Evolutionary conservation across 2,113 vertebrate genomes (phyloP).

Genomic region (Siniperca chuatsi): DNA sequence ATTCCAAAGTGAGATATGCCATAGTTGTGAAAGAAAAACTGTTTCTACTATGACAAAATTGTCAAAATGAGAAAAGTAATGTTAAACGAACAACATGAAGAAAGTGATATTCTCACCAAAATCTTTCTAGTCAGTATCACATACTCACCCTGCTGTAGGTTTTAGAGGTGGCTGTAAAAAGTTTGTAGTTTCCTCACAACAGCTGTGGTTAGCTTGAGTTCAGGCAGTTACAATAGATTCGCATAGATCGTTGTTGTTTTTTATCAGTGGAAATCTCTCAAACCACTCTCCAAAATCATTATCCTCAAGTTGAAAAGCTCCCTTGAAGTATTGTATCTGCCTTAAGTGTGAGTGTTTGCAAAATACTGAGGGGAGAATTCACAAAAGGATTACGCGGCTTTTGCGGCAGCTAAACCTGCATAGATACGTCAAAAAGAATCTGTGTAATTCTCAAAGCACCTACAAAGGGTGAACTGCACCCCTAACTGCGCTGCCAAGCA

Average conservation of each 20-base stretch:
- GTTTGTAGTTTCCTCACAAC: slow-evolving; percentile 15
- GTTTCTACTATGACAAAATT: not conserved
- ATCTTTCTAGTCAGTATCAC: not conserved
- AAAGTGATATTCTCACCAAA: not conserved
- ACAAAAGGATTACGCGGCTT: too few species aligned
- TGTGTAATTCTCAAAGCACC: too few species aligned
- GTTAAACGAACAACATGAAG: not conserved
- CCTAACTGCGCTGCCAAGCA: too few species aligned
- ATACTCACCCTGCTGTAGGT: not conserved
- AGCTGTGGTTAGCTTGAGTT: slow-evolving; percentile 14
- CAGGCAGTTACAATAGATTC: not conserved
- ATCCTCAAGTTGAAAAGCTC: not conserved
- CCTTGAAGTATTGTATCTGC: not conserved
- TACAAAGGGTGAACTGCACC: too few species aligned
- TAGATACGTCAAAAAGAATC: too few species aligned
- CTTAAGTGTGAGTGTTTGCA: not conserved
- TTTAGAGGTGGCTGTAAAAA: slow-evolving; percentile 11
- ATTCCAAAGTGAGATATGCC: not conserved
- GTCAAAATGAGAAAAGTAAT: not conserved
- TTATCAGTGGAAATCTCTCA: not conserved
- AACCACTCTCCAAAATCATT: not conserved
- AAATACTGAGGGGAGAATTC: too few species aligned
- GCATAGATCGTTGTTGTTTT: not conserved
- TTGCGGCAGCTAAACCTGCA: too few species aligned
- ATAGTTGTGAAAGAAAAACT: not conserved